phyloP scores from a whole-genome alignment of 2,797 vertebrate genomes.

The Clarias laeviceps region DNA sequence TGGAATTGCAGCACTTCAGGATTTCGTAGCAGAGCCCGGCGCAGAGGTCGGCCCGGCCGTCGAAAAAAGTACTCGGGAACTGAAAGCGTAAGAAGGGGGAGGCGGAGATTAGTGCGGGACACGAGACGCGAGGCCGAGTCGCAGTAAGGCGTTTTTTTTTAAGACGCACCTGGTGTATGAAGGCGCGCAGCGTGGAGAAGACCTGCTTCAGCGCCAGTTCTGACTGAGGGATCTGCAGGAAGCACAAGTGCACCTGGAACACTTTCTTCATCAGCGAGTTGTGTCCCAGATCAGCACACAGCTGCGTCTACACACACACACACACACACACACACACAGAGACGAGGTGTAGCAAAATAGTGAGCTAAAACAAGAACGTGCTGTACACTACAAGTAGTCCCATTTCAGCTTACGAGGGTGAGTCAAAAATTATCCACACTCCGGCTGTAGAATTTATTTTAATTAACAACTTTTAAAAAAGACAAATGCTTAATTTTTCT shows the following conservation, averaged over 20 bases:
- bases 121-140: not conserved
- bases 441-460: too few species aligned
- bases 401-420: not conserved
- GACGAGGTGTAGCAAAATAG: not conserved
- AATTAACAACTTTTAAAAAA: too few species aligned
- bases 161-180: constrained; percentile 89
- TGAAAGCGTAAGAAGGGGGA: constrained; percentile 54
- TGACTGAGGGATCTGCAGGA: constrained; percentile 96
- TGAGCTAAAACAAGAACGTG: too few species aligned
- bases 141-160: not conserved
- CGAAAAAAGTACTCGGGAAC: constrained; percentile 96
- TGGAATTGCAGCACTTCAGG: constrained; percentile 96
- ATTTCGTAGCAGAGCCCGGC: constrained; percentile 94
- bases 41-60: constrained; percentile 96
- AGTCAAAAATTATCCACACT: too few species aligned
- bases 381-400: too few species aligned
- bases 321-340: not conserved
- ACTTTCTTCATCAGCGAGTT: constrained; percentile 99
- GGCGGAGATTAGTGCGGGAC: not conserved
- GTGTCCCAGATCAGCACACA: constrained; percentile 89
- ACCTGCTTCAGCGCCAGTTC: constrained; percentile 91
- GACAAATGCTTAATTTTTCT: too few species aligned
- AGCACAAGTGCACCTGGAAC: constrained; percentile 94
- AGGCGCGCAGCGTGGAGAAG: constrained; percentile 88
- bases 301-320: constrained; percentile 80